phyloP scores from a whole-genome alignment of 1,140 invertebrate species.

The Antheraea mylitta region DNA sequence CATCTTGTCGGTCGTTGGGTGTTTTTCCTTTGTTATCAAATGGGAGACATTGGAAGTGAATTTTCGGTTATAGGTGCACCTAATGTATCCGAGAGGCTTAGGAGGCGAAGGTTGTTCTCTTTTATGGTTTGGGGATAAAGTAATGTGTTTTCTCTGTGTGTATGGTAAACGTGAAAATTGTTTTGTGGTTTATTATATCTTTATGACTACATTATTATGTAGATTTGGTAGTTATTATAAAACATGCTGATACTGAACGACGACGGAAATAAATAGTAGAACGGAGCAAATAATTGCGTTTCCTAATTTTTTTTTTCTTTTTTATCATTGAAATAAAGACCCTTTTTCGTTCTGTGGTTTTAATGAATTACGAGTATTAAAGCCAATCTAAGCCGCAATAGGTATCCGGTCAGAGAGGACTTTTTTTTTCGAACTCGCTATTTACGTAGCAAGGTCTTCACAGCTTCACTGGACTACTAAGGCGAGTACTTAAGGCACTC shows the following conservation, averaged over 20 bases:
- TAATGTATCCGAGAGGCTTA: constrained; percentile 54
- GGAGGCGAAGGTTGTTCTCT: constrained; percentile 35
- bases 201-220: background rate
- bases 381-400: constrained; percentile 32
- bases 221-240: background rate
- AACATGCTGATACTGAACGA: background rate
- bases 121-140: constrained; percentile 33
- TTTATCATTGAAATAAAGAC: constrained; percentile 8
- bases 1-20: constrained; percentile 71
- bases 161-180: constrained; percentile 14
- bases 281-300: constrained; percentile 5
- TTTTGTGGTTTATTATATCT: constrained; percentile 10
- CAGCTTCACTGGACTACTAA: no score
- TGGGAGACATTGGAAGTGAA: constrained; percentile 55
- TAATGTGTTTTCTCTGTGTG: constrained; percentile 12
- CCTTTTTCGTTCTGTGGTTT: constrained; percentile 20
- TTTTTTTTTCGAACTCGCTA: no score
- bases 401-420: constrained; percentile 27
- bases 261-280: background rate
- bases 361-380: constrained; percentile 37
- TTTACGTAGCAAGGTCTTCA: no score
- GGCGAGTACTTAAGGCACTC: no score
- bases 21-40: constrained; percentile 76
- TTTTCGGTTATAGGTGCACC: constrained; percentile 54
- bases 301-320: background rate